Base-by-base conservation (phyloP, 2,113 vertebrate species). In the Sander vitreus region DNA sequence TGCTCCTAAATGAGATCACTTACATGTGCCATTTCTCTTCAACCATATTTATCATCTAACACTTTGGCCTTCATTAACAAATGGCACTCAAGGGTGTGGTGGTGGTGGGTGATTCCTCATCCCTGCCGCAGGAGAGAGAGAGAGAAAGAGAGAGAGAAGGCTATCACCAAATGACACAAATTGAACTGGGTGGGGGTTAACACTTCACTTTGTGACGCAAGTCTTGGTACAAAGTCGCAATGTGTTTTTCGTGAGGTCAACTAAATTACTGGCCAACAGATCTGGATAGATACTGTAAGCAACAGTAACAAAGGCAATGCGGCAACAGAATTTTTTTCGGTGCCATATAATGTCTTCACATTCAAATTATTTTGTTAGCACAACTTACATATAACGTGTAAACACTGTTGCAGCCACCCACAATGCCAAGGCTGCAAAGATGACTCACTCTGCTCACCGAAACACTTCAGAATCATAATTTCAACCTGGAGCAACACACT, bases 31-130 rank as follows among this genome's bases (percentile, higher is more conserved):
- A 92, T 96, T 96, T 94, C 93, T 95, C 94, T 91, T 92, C 92
- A 82, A 76, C 82, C 89, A 90, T 95, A 95, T 95, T 95, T 95
- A 95, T 95, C 94, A 96, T 94, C 92, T 88, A 91, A 93, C 93
- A 94, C 93, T 91, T 94, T 95, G 94, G 95, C 94, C 95, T 95
- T 96, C 95, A 95, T 96, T 96, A 96, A 94, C 92, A 95, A 96
- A 95, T 94, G 93, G 93, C 93, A 92, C 93, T 94, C 87, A 83
- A 89, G 89, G 89, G 76, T 78, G 87, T 77, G 76, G 82, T 59
- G 81, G 68, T 21, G 81, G 81, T 73, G 85, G 78, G 86, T 76
- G 87, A 95, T 95, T 92, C 81, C 89, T 93, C 88, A 89, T 90
- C 78, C 48, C 88, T 86, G 85, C 86, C 72, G 19, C 36, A 3